Evolutionary conservation across 2,888 invertebrate species (phyloP).

Genomic region (Hirtodrosophila alboralis): DNA sequence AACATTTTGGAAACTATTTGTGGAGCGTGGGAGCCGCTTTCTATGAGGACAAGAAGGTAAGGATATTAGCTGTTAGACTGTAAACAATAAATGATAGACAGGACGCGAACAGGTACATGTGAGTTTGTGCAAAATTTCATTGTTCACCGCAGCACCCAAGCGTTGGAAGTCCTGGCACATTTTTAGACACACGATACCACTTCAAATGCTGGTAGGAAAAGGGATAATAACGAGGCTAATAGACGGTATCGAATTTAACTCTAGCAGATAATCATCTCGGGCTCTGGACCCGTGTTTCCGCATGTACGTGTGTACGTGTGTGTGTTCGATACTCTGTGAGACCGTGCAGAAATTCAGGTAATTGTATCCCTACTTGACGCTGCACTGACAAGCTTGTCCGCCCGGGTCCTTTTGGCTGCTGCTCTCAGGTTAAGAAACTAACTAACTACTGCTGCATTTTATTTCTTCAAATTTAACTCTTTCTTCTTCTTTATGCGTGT

Average conservation of each 20-base stretch:
- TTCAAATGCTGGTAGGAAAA: constrained; percentile 72
- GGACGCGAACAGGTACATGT: constrained; percentile 55
- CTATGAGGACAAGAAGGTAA: constrained; percentile 8
- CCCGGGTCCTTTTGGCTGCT: constrained; percentile 29
- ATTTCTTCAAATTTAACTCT: constrained; percentile 24
- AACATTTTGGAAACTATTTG: constrained; percentile 44
- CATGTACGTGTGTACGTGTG: neutral
- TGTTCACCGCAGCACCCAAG: constrained; percentile 56
- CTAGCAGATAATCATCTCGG: constrained; percentile 81
- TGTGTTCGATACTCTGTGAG: constrained; percentile 7
- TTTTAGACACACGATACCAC: constrained; percentile 81
- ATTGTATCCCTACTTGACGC: constrained; percentile 78
- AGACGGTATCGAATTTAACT: constrained; percentile 83
- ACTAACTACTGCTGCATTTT: constrained; percentile 3
- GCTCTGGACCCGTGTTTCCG: constrained; percentile 22
- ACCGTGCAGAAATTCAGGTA: constrained; percentile 48
- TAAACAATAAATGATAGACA: constrained; percentile 31
- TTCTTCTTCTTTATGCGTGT: constrained; percentile 14
- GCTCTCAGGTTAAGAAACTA: constrained; percentile 46
- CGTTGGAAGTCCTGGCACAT: constrained; percentile 34
- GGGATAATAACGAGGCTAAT: constrained; percentile 82
- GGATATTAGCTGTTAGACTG: no score
- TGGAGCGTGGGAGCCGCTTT: constrained; percentile 76
- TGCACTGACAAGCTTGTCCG: constrained; percentile 40
- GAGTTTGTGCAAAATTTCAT: constrained; percentile 36